Percentiles rank a stretch among this genome's conserved stretches.
These are phyloP conservation scores for Ophioderma brevispina DNA, from an alignment of 35 echinoderm and acorn worm species.

Conservation along the genomic window DNA sequence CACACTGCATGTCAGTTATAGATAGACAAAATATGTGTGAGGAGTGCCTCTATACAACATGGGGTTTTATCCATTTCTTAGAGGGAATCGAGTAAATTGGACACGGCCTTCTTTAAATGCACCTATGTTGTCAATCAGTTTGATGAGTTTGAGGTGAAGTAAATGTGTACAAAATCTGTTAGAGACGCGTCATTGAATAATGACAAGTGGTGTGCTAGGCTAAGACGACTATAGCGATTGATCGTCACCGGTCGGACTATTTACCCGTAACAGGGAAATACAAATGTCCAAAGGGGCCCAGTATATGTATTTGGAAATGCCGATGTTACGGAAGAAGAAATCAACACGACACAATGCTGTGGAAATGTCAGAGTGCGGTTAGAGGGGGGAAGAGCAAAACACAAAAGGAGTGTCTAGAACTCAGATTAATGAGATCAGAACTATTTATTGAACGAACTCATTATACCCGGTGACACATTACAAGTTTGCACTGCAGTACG, in stretches of 20 bases:
- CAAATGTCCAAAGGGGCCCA: constrained; percentile 71
- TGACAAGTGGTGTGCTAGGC: neutral
- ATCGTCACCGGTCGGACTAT: neutral
- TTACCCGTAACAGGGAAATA: constrained; percentile 61
- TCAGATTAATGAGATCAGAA: too few relatives aligned
- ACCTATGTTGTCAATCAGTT: neutral
- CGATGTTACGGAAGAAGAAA: constrained; percentile 67
- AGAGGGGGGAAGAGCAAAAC: constrained; percentile 39
- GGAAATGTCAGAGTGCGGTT: constrained; percentile 49
- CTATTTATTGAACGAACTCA: too few relatives aligned
- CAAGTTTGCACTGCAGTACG: too few relatives aligned
- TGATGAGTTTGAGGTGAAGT: neutral
- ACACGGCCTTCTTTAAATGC: too few relatives aligned
- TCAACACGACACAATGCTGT: constrained; percentile 42
- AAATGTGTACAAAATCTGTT: neutral
- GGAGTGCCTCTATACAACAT: too few relatives aligned
- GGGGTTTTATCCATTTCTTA: too few relatives aligned
- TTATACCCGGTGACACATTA: too few relatives aligned
- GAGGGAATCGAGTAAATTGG: too few relatives aligned
- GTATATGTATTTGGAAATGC: constrained; percentile 77
- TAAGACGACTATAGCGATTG: neutral
- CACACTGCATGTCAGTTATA: neutral
- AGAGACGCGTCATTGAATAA: neutral
- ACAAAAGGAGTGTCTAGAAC: too few relatives aligned
- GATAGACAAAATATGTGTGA: neutral